These are phyloP conservation scores for Melipona beecheii DNA, from an alignment of 2,888 invertebrate genomes.

Conservation along the genomic window DNA sequence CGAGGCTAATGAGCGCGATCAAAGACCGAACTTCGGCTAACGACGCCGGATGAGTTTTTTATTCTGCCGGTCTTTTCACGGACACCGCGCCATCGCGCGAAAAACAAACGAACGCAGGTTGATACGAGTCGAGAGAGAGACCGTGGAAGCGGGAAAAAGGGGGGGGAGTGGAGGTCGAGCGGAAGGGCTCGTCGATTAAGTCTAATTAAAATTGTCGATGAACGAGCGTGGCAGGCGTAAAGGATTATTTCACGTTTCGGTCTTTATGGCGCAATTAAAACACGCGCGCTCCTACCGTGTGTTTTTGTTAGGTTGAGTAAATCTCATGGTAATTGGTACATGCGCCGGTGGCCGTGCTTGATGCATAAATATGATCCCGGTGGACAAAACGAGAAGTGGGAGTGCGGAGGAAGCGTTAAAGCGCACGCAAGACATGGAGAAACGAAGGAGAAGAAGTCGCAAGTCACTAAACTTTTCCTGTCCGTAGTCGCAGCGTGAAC, in stretches of 20 bases:
- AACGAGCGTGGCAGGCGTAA: slow-evolving; percentile 12
- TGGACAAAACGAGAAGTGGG: not conserved
- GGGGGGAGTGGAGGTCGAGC: too few species aligned
- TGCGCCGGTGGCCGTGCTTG: not conserved
- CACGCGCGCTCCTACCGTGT: not conserved
- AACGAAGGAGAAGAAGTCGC: not conserved
- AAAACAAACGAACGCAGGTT: slow-evolving; percentile 25
- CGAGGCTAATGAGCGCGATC: slow-evolving; percentile 52
- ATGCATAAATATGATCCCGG: not conserved
- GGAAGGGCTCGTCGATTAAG: slow-evolving; percentile 5
- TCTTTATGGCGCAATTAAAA: slow-evolving; percentile 19
- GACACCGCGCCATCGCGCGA: not conserved
- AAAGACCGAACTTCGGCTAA: slow-evolving; percentile 44
- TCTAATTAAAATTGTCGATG: slow-evolving; percentile 34
- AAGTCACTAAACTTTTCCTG: too few species aligned
- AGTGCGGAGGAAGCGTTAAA: not conserved
- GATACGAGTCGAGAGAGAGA: slow-evolving; percentile 3
- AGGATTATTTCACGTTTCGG: slow-evolving; percentile 17
- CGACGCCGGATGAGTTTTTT: slow-evolving; percentile 36
- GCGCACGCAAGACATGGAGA: not conserved
- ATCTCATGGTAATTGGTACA: not conserved
- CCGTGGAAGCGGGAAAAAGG: too few species aligned
- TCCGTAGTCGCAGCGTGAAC: too few species aligned
- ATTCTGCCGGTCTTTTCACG: slow-evolving; percentile 21
- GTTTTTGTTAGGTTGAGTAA: not conserved